A percentile compares a stretch with the other conserved stretches of the same genome.
Conservation (phyloP, 2,797 vertebrate genomes). For the Enoplosus armatus region DNA sequence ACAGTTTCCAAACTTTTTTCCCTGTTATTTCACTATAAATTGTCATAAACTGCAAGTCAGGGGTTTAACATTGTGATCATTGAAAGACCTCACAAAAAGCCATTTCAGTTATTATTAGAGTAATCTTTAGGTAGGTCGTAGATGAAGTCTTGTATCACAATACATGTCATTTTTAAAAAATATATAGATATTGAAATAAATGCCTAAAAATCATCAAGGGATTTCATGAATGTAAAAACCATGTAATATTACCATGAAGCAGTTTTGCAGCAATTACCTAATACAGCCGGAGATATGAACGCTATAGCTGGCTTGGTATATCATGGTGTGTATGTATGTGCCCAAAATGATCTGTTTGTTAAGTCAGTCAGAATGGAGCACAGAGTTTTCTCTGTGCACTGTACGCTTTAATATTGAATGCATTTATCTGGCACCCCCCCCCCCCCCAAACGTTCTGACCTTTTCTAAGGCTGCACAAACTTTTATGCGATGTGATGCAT, state of each 20-base stretch:
- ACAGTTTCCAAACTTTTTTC: not conserved
- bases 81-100: not conserved
- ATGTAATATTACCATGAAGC: not conserved
- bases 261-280: not conserved
- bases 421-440: slow-evolving; percentile 9
- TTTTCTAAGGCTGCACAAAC: not conserved
- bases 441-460: slow-evolving; percentile 13
- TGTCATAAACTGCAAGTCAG: not conserved
- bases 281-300: not conserved
- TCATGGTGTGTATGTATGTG: not conserved
- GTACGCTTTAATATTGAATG: slow-evolving; percentile 1
- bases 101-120: not conserved
- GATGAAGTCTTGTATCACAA: not conserved
- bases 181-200: not conserved
- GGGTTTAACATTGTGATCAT: not conserved
- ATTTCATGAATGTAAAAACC: not conserved
- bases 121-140: no score
- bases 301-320: not conserved
- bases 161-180: no score
- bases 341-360: not conserved
- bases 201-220: not conserved
- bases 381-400: not conserved
- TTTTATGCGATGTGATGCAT: not conserved
- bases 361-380: not conserved
- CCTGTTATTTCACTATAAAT: not conserved